Evolutionary conservation across 2,797 vertebrate species (phyloP).

Genomic region (Platalea minor): DNA sequence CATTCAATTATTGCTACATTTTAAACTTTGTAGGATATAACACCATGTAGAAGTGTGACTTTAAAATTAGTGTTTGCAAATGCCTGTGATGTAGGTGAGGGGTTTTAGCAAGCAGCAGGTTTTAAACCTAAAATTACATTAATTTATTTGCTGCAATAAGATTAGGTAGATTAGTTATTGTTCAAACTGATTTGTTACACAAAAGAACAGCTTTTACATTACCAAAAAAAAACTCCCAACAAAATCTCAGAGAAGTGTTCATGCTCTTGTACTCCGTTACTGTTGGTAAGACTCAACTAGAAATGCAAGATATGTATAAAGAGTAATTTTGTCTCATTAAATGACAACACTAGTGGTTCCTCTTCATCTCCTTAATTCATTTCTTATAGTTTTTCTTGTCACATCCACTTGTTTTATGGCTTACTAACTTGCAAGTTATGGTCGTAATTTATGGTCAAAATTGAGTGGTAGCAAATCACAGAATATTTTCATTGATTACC

Average conservation of each 20-base stretch:
- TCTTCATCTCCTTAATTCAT: constrained; percentile 92
- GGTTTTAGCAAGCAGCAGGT: constrained; percentile 43
- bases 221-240: background rate
- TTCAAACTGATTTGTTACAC: background rate
- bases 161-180: constrained; percentile 46
- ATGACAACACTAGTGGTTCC: constrained; percentile 79
- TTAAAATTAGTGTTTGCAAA: constrained; percentile 66
- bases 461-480: constrained; percentile 85
- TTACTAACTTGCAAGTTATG: constrained; percentile 90
- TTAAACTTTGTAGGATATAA: constrained; percentile 63
- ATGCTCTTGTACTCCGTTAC: background rate
- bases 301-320: constrained; percentile 76
- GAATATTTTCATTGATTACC: constrained; percentile 97
- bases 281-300: constrained; percentile 41
- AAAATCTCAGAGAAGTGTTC: background rate
- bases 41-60: constrained; percentile 65
- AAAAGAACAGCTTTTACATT: background rate
- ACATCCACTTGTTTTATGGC: constrained; percentile 92
- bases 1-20: constrained; percentile 59
- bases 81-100: constrained; percentile 62
- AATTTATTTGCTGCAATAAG: constrained; percentile 57
- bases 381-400: constrained; percentile 92
- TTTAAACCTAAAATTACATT: constrained; percentile 66
- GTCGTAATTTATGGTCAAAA: constrained; percentile 91
- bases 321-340: constrained; percentile 90